Conservation (phyloP, 2,113 vertebrate genomes). For the Ginglymostoma cirratum region DNA sequence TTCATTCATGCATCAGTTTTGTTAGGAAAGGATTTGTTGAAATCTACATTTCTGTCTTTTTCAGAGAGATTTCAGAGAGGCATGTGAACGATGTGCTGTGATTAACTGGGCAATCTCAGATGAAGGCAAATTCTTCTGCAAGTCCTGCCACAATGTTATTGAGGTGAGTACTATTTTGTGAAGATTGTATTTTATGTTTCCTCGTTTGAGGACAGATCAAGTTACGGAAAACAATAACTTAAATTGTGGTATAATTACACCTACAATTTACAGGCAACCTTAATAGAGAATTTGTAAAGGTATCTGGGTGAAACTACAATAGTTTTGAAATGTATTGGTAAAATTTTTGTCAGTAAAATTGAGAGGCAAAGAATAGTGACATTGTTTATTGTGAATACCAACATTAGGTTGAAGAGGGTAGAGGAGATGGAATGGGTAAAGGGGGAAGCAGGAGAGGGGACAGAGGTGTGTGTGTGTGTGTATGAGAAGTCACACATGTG, state of each 20-base stretch:
- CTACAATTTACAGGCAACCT: neutral
- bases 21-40: neutral
- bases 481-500: no score
- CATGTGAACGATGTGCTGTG: slow-evolving; percentile 69
- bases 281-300: neutral
- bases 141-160: slow-evolving; percentile 78
- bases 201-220: neutral
- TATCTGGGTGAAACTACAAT: neutral
- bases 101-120: slow-evolving; percentile 83
- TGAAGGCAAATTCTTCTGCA: slow-evolving; percentile 79
- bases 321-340: neutral
- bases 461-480: no score
- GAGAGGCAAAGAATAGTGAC: no score
- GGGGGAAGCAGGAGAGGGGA: no score
- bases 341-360: neutral
- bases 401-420: no score
- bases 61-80: slow-evolving; percentile 66
- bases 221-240: neutral
- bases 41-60: neutral
- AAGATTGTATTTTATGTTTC: neutral
- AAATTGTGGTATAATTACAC: neutral
- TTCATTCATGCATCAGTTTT: neutral
- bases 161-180: slow-evolving; percentile 64
- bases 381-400: no score
- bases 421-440: no score